Conservation (phyloP, 2,888 invertebrate species). For the Sthenelais limicola region DNA sequence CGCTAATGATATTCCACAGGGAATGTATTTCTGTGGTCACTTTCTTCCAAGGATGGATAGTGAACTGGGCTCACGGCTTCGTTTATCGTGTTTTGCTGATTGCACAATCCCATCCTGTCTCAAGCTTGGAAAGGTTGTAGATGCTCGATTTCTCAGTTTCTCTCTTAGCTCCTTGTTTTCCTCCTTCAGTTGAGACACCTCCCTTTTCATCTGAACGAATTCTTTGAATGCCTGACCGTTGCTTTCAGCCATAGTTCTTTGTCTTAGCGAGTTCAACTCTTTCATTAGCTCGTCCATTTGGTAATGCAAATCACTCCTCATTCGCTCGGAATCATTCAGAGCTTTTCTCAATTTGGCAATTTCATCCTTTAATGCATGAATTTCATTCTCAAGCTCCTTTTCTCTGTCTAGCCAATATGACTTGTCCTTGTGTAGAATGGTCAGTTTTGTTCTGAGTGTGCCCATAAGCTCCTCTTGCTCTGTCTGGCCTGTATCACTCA, state of each 20-base stretch:
- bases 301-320: conserved; percentile 55
- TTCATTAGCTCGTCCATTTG: conserved; percentile 57
- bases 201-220: conserved; percentile 65
- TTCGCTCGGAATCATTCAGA: conserved; percentile 55
- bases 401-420: conserved; percentile 24
- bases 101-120: not conserved
- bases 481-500: conserved; percentile 52
- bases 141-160: no score
- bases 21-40: not conserved
- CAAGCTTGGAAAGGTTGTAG: no score
- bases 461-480: conserved; percentile 56
- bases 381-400: conserved; percentile 49
- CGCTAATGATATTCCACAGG: no score
- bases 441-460: conserved; percentile 53
- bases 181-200: conserved; percentile 57
- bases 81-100: not conserved
- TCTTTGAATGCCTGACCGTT: conserved; percentile 63
- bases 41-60: conserved; percentile 3
- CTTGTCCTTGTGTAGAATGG: conserved; percentile 55
- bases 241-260: conserved; percentile 45
- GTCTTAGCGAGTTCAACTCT: conserved; percentile 56
- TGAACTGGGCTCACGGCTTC: not conserved
- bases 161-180: conserved; percentile 61
- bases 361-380: conserved; percentile 46
- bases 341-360: conserved; percentile 53